Evolutionary conservation across 2,888 invertebrate species (phyloP), one percentile per base, ranked within the genome.

Genomic region (Hydrotaea diabolus): DNA sequence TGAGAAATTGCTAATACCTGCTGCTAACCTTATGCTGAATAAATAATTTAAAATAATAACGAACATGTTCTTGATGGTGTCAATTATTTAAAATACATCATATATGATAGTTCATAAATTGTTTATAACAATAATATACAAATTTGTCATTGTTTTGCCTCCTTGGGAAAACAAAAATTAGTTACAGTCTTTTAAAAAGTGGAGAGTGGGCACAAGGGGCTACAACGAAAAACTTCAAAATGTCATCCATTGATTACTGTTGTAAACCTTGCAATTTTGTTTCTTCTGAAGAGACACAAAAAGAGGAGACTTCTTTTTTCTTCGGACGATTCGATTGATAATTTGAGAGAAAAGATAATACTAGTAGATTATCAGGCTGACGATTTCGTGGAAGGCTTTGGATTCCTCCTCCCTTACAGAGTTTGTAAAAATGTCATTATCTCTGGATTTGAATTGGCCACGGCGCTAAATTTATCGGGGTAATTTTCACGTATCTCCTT

Each of bases 401-500:
- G 66, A 11, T 66, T 53, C 5, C 62, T 49, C 5, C 0, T 19
- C 49, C 21, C 15, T 89, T 90, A 91, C 46, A 91, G 85, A 4
- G 89, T 87, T 81, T 91, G 90, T 59, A 91, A 86, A 86, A 91
- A 92, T 53, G 86, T 87, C 31, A 88, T 88, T 15, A 92, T 87
- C 78, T 92, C 91, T 0, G 90, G 87, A 86, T 88, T 91, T 0
- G 90, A 87, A 76, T 88, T 92, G 59, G 93, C 93, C 11, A 93
- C 92, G 13, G 89, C 90, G 75, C 92, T 93, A 89, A 94, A 95
- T 86, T 94, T 93, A 46, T 93, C 93, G 0, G 93, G 91, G 88
- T 95, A 95, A 88, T 94, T 94, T 82, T 92, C 92, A 81, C 94
- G 93, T 15, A 94, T 92, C 39, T 93, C 93, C 89, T 93, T 94